Percentiles rank a stretch among this genome's conserved stretches.
Conservation (phyloP, 2,888 invertebrate species). For the Ophion slaviceki region DNA sequence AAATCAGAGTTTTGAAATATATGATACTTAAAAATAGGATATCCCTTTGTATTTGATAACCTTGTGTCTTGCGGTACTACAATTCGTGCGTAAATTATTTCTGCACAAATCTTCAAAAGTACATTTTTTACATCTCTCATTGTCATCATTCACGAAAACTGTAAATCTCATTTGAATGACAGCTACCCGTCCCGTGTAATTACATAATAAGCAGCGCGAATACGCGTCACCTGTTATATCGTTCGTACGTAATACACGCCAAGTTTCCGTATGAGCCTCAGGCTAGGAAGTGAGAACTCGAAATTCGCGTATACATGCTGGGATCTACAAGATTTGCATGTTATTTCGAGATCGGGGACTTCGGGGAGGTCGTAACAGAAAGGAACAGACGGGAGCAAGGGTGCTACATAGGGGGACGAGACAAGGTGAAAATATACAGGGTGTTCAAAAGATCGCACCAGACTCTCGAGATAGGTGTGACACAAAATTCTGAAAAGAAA, state of each 20-base stretch:
- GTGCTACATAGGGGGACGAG: slow-evolving; percentile 13
- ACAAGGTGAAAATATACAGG: neutral
- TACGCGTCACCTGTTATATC: slow-evolving; percentile 51
- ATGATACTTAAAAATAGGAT: no score
- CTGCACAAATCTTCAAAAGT: no score
- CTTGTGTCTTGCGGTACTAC: no score
- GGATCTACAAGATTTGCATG: slow-evolving; percentile 76
- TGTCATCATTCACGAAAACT: neutral
- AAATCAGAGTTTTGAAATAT: no score
- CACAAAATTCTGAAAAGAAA: neutral
- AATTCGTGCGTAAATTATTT: no score
- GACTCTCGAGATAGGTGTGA: neutral
- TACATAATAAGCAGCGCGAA: slow-evolving; percentile 15
- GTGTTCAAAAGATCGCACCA: neutral
- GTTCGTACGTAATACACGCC: slow-evolving; percentile 56
- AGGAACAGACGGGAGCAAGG: slow-evolving; percentile 49
- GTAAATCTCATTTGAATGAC: neutral
- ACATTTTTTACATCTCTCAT: no score
- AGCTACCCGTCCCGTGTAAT: neutral
- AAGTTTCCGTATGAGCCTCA: slow-evolving; percentile 28
- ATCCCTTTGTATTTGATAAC: no score
- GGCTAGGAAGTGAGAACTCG: slow-evolving; percentile 27
- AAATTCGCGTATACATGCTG: slow-evolving; percentile 49
- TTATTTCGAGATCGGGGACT: slow-evolving; percentile 79
- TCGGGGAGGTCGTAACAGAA: slow-evolving; percentile 65